These are phyloP conservation scores for Corvus moneduloides DNA, from an alignment of 2,113 vertebrate species.

Conservation along the genomic window DNA sequence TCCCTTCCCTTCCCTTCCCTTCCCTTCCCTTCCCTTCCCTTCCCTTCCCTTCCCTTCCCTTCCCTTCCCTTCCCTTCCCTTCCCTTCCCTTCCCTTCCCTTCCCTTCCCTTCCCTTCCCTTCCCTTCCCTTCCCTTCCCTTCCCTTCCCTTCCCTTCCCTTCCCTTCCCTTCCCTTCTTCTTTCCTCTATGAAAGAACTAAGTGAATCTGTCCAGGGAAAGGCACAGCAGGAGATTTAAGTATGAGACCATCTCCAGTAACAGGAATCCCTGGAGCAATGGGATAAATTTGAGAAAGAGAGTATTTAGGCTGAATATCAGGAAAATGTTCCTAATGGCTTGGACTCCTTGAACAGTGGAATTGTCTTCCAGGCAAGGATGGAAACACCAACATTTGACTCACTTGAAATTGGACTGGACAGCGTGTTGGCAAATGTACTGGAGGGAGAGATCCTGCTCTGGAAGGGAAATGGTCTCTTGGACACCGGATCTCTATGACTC, in stretches of 20 bases:
- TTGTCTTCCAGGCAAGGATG: slow-evolving; percentile 43
- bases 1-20: neutral
- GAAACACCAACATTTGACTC: slow-evolving; percentile 41
- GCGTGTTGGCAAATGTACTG: slow-evolving; percentile 24
- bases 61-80: neutral
- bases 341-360: neutral
- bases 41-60: neutral
- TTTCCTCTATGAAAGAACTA: neutral
- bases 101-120: neutral
- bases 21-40: too few species aligned
- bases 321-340: slow-evolving; percentile 49
- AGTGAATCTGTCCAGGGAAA: slow-evolving; percentile 18
- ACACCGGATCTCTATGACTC: slow-evolving; percentile 43
- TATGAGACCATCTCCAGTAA: slow-evolving; percentile 6
- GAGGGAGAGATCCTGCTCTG: slow-evolving; percentile 39
- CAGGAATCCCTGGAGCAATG: neutral
- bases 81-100: too few species aligned
- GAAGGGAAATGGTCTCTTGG: slow-evolving; percentile 23
- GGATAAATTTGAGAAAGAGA: slow-evolving; percentile 25
- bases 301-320: slow-evolving; percentile 23
- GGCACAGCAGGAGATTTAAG: neutral
- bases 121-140: too few species aligned
- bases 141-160: neutral
- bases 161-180: too few species aligned
- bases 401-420: slow-evolving; percentile 49